Percentiles rank a stretch among this genome's conserved stretches.
Conservation (phyloP, 2,888 invertebrate genomes). For the Coecobrya sp. region DNA sequence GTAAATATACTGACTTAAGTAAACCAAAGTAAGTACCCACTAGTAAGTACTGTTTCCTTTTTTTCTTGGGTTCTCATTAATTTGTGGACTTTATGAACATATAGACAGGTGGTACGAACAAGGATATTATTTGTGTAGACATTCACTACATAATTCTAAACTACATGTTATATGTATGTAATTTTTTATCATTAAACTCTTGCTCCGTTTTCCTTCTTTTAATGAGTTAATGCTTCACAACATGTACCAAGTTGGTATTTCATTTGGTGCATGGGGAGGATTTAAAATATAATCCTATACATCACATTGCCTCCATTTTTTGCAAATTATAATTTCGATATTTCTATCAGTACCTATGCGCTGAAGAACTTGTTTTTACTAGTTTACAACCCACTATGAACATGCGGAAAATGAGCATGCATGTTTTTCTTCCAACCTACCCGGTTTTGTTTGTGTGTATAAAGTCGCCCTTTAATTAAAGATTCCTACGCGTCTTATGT, state of each 20-base stretch:
- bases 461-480: background rate
- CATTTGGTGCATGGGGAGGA: background rate
- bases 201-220: background rate
- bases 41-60: too few relatives aligned
- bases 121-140: background rate
- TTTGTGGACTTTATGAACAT: too few relatives aligned
- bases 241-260: background rate
- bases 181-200: background rate
- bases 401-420: background rate
- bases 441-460: background rate
- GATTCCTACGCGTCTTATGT: slow-evolving; percentile 16
- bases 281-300: slow-evolving; percentile 1
- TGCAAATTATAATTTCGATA: too few relatives aligned
- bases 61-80: too few relatives aligned
- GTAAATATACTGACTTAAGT: too few relatives aligned
- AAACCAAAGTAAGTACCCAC: too few relatives aligned
- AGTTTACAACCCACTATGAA: background rate
- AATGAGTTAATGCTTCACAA: slow-evolving; percentile 32
- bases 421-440: background rate
- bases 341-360: too few relatives aligned
- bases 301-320: background rate
- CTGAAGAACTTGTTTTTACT: background rate
- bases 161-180: background rate
- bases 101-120: too few relatives aligned
- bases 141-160: background rate